Evolutionary conservation across 2,797 vertebrate species (phyloP), one percentile per base, ranked within the genome.

Genomic region (Amblyraja radiata): DNA sequence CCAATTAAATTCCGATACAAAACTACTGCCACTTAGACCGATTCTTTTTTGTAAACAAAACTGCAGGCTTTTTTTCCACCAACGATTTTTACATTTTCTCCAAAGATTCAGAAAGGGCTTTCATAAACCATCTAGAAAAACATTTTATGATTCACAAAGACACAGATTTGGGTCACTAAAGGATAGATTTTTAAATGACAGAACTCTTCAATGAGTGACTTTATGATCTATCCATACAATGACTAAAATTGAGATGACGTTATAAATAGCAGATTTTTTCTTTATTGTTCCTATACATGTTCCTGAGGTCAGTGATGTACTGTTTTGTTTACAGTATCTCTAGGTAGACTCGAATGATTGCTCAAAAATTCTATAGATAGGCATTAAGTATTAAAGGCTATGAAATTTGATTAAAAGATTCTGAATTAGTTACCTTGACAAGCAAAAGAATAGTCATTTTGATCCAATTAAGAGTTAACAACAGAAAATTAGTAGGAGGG

Each of bases 291-390:
- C 90, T 92, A 92, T 92, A 76, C 46, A 11, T 58, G n/a, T 92
- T 97, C 98, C 98, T 98, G 98, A 99, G 97, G 97, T 97, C 95
- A 94, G 95, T 94, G 95, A 95, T 94, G 58, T 93, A 73, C 61
- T 71, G 63, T 94, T 96, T 95, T 46, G 36, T 95, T 95, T 95
- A 96, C 93, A 95, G 94, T 95, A 96, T 36, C 88, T 25, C n/a
- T 21, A 21, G 71, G 71, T 92, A 76, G 90, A 74, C 71, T 92
- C 90, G 68, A 92, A 92, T 92, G 90, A 76, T 74, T 76, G 71
- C 84, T 88, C 61, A 88, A 92, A 46, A 9, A n/a, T 91, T 91
- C 39, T 76, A 76, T 2, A 58, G 39, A 54, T 54, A 92, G 73
- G 36, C 10, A 65, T 68, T 88, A 23, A 83, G 61, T 58, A 90